These are phyloP conservation scores for Brachypterus glaber DNA, from an alignment of 2,888 invertebrate genomes.

Conservation along the genomic window DNA sequence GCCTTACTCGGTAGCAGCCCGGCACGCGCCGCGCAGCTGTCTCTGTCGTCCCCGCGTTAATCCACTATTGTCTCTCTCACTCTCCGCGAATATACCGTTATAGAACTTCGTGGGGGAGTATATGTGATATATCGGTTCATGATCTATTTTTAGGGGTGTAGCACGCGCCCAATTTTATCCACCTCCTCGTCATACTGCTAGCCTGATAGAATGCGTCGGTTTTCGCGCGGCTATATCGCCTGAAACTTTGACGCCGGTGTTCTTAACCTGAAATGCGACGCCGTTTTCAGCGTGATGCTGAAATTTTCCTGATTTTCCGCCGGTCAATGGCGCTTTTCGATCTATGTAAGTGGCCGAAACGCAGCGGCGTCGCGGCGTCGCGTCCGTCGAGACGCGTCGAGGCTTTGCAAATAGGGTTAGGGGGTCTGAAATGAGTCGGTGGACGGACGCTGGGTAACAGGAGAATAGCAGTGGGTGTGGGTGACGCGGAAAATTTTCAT, in stretches of 20 bases:
- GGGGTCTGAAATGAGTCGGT: neutral
- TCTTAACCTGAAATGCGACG: no score
- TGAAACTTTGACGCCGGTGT: no score
- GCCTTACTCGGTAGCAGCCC: no score
- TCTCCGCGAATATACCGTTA: conserved; percentile 3
- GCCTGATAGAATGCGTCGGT: conserved; percentile 28
- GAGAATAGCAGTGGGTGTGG: no score
- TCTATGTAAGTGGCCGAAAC: conserved; percentile 1
- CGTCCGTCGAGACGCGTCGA: neutral
- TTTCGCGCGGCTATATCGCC: conserved; percentile 29
- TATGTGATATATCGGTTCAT: conserved; percentile 3
- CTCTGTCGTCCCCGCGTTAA: neutral
- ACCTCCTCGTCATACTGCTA: conserved; percentile 19
- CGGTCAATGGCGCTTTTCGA: neutral
- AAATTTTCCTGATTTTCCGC: no score
- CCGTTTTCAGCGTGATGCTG: no score
- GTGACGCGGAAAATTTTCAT: no score
- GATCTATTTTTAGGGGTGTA: conserved; percentile 11
- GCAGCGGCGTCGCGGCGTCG: neutral
- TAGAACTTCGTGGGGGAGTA: neutral
- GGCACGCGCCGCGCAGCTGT: conserved; percentile 1
- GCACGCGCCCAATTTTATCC: conserved; percentile 3
- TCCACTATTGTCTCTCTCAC: neutral
- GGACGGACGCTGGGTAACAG: no score
- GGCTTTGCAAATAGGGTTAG: neutral